Evolutionary conservation across 2,113 vertebrate genomes (phyloP).

Genomic region (Nothocercus julius): DNA sequence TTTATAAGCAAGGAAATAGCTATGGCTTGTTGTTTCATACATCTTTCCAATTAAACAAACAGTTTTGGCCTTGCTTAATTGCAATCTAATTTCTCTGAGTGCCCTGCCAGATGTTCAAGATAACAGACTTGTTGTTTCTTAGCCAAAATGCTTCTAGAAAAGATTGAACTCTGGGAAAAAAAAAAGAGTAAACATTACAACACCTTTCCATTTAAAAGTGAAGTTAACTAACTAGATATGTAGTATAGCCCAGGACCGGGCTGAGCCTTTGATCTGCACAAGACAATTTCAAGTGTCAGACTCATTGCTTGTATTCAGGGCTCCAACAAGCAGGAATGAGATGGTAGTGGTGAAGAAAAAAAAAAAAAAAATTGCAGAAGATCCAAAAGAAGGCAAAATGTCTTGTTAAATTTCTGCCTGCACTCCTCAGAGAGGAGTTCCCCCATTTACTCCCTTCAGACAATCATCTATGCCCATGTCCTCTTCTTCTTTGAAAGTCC

Average conservation of each 20-base stretch:
- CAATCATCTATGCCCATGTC: background rate
- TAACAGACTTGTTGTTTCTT: background rate
- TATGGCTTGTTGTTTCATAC: background rate
- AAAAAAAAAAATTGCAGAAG: background rate
- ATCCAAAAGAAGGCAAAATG: too few species aligned
- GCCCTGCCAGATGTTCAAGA: background rate
- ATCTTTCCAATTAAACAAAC: background rate
- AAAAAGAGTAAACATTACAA: background rate
- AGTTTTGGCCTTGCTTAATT: background rate
- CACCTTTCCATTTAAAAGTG: background rate
- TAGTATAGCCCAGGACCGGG: background rate
- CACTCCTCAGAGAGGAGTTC: background rate
- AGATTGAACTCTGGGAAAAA: background rate
- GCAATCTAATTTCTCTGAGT: background rate
- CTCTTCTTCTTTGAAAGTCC: too few species aligned
- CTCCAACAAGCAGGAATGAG: background rate
- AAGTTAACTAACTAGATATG: background rate
- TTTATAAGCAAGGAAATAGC: constrained; percentile 18
- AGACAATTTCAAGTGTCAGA: background rate
- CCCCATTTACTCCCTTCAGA: background rate
- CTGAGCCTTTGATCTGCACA: background rate
- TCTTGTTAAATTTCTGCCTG: background rate
- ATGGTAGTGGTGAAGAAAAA: background rate
- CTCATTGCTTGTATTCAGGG: background rate
- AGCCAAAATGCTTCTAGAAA: background rate